Base-by-base conservation (phyloP, 2,797 vertebrate genomes). In the Myotis pilosus region DNA sequence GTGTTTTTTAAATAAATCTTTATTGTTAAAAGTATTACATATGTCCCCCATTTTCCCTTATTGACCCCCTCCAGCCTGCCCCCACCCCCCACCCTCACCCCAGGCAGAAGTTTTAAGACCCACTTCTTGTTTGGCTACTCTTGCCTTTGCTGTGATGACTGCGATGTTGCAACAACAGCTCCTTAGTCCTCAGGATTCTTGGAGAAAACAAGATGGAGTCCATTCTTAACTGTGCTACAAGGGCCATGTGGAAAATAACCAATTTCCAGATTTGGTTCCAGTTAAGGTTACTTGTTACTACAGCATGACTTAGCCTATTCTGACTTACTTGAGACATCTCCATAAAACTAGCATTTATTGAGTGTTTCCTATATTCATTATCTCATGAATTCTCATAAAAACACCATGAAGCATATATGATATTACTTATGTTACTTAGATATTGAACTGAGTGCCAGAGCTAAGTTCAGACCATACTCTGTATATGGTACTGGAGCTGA, bases 341-440 rank as follows among this genome's bases (percentile, higher is more conserved):
- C 74, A 60, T 90, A 93, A 95, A 96, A 64, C 49, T 74, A 95
- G 75, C 92, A 68, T 95, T 90, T 97, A 88, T 86, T 92, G 93
- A 89, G 62, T 85, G 36, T 16, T 95, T 87, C 53, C 86, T 92
- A 33, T 92, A 92, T 71, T 72, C 64, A 82, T 90, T 90, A 62
- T 81, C 79, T 89, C 76, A 49, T 36, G 91, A 86, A 41, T 75
- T 93, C 76, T 95, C 78, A 23, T 92, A 91, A 95, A 89, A 89
- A 72, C 19, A 87, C 23, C 15, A 30, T 5, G 23, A 91, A 72
- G 36, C 62, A 81, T 72, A 57, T 87, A 49, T 36, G n/a, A 57
- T 71, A 76, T 91, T 80, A 66, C 20, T 91, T 84, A 76, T 83
- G 23, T 57, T 94, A 95, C 78, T 84, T 64, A 82, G 91, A 57